Percentiles rank a stretch among this genome's conserved stretches.
Conservation (phyloP, 1,140 invertebrate species). For the Lucilia sericata region DNA sequence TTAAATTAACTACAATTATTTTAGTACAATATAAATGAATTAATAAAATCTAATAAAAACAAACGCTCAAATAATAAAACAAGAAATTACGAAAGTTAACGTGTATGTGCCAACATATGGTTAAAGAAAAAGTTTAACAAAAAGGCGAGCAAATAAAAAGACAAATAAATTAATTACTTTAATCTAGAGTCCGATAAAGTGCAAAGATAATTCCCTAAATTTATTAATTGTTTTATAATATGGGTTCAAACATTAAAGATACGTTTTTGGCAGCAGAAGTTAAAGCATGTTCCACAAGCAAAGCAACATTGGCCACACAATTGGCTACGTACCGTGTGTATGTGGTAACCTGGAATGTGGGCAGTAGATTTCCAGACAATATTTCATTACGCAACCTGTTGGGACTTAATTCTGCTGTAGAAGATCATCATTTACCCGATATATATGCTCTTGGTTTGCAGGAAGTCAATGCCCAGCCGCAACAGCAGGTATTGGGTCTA, state of each 20-base stretch:
- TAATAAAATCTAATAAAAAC: background rate
- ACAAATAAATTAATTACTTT: background rate
- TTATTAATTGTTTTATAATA: background rate
- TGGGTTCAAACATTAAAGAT: conserved; percentile 12
- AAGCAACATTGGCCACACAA: conserved; percentile 17
- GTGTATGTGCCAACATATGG: background rate
- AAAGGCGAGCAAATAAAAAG: too few relatives aligned
- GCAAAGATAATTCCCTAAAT: background rate
- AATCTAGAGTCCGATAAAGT: background rate
- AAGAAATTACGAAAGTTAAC: conserved; percentile 7
- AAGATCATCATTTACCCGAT: conserved; percentile 76
- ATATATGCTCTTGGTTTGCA: conserved; percentile 88
- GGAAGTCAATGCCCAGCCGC: conserved; percentile 89
- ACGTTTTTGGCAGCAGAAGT: background rate
- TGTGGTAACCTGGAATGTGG: conserved; percentile 88
- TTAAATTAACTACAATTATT: background rate
- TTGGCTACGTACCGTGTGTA: conserved; percentile 69
- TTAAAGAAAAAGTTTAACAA: background rate
- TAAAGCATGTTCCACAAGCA: background rate
- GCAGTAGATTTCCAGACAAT: conserved; percentile 77
- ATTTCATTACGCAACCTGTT: conserved; percentile 78
- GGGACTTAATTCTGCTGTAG: conserved; percentile 72
- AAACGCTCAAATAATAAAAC: background rate
- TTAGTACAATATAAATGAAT: conserved; percentile 16
- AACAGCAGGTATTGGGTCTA: conserved; percentile 83